phyloP scores from a whole-genome alignment of 2,888 invertebrate species.

The Mycalesis mineus region DNA sequence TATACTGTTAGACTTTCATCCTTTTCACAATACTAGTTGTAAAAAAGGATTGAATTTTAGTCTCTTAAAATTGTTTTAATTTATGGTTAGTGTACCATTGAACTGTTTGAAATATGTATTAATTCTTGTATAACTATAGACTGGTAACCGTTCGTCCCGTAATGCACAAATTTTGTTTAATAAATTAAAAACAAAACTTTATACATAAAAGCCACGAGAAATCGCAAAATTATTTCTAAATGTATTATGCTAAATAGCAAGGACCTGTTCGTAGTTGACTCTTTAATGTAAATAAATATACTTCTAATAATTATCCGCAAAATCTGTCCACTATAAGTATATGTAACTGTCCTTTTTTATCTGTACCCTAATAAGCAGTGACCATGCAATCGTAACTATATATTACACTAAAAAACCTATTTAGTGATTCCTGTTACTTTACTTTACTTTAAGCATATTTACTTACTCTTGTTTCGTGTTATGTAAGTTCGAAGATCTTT shows the following conservation, averaged over 20 bases:
- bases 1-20: not conserved
- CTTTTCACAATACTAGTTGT: not conserved
- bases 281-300: not conserved
- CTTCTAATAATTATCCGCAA: not conserved
- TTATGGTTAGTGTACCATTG: not conserved
- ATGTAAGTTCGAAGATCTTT: too few relatives aligned
- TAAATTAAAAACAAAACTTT: not conserved
- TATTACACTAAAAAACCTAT: not conserved
- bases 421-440: too few relatives aligned
- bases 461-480: too few relatives aligned
- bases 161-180: not conserved
- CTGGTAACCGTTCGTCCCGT: not conserved
- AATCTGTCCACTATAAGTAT: slow-evolving; percentile 1
- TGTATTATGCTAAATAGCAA: not conserved
- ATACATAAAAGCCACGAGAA: too few relatives aligned
- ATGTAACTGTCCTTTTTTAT: not conserved
- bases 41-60: too few relatives aligned
- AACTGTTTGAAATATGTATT: not conserved
- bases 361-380: not conserved
- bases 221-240: not conserved
- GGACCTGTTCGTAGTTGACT: not conserved
- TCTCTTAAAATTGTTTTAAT: not conserved
- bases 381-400: not conserved
- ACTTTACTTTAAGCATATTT: too few relatives aligned
- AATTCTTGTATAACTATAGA: not conserved